Percentiles rank a stretch among this genome's conserved stretches.
Conservation (phyloP, 2,113 vertebrate genomes). For the Rhadina sibilatrix region DNA sequence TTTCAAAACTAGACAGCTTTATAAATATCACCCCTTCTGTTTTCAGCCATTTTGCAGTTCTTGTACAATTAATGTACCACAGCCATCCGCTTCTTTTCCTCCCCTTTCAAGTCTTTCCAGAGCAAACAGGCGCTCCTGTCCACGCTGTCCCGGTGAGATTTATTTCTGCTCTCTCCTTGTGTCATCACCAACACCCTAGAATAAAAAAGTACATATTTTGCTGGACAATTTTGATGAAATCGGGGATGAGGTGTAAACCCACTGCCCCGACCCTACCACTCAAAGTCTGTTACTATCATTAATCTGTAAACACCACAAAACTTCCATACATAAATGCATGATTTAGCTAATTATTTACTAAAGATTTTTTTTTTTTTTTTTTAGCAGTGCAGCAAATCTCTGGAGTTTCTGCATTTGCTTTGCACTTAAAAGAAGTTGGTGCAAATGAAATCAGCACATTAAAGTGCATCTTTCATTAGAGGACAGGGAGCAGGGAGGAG, state of each 20-base stretch:
- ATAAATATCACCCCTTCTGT: neutral
- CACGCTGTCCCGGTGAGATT: neutral
- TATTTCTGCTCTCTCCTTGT: neutral
- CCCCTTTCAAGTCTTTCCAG: neutral
- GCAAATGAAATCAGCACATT: conserved; percentile 32
- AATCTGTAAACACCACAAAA: neutral
- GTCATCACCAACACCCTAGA: neutral
- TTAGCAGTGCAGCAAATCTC: conserved; percentile 5
- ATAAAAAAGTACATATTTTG: neutral
- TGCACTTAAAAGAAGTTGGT: conserved; percentile 18
- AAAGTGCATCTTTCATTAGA: neutral
- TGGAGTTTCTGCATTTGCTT: conserved; percentile 31
- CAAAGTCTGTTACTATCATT: neutral
- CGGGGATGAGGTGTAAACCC: neutral
- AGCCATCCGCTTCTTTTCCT: neutral
- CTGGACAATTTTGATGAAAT: neutral
- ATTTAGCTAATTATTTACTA: neutral
- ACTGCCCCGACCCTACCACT: rapidly evolving
- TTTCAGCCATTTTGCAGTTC: conserved; percentile 58
- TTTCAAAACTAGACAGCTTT: neutral
- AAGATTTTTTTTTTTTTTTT: neutral
- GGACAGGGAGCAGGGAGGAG: neutral
- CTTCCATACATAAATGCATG: neutral
- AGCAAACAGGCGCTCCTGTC: neutral
- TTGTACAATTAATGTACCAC: conserved; percentile 3